A percentile compares a stretch with the other conserved stretches of the same genome.
phyloP scores from a whole-genome alignment of 2,888 invertebrate genomes.

The Desoria tigrina region DNA sequence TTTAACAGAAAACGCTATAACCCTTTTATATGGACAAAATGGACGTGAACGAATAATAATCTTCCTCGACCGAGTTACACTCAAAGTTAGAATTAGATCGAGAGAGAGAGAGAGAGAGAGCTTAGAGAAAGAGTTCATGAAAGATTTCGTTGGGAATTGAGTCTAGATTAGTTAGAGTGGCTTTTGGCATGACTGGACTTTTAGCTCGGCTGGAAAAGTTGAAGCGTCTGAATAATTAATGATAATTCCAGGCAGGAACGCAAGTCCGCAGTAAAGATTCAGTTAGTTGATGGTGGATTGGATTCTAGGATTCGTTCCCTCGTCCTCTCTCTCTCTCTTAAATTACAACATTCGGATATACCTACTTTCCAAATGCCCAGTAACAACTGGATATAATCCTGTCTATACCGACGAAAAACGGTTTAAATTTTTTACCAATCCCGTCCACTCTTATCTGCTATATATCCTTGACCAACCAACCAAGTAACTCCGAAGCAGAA shows the following conservation, averaged over 20 bases:
- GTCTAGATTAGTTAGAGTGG: constrained; percentile 3
- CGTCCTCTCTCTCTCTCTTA: too few relatives aligned
- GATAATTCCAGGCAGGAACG: constrained; percentile 29
- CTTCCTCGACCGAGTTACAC: too few relatives aligned
- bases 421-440: constrained; percentile 15
- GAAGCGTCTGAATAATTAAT: constrained; percentile 42
- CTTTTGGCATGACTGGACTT: constrained; percentile 1
- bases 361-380: too few relatives aligned
- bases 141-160: constrained; percentile 10
- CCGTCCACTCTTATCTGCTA: too few relatives aligned
- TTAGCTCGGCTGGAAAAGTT: background rate
- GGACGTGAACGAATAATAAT: too few relatives aligned
- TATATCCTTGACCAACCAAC: too few relatives aligned
- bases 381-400: too few relatives aligned
- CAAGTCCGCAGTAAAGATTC: constrained; percentile 19
- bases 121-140: constrained; percentile 15
- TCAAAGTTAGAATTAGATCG: too few relatives aligned
- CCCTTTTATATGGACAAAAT: too few relatives aligned
- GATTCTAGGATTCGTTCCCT: background rate
- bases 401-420: background rate
- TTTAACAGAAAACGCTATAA: too few relatives aligned
- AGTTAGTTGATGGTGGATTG: constrained; percentile 9
- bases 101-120: background rate
- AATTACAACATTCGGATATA: too few relatives aligned
- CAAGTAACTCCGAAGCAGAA: too few relatives aligned